Conservation (phyloP, 1,140 invertebrate species). For the Leptinotarsa texana region DNA sequence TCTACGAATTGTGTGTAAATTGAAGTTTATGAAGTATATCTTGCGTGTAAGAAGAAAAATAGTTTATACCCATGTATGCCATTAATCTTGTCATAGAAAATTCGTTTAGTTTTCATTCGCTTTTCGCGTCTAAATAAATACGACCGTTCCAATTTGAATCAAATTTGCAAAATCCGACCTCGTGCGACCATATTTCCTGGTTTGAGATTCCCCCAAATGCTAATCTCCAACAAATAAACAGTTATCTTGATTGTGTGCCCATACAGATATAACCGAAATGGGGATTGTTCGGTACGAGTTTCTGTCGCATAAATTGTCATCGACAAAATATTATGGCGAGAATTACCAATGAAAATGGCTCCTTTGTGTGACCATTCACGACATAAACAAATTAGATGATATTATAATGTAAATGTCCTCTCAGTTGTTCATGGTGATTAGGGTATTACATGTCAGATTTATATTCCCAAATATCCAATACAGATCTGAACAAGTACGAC, state of each 20-base stretch:
- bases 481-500: too few species aligned
- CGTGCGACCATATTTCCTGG: constrained; percentile 2
- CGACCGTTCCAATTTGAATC: not conserved
- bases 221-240: constrained; percentile 29
- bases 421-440: constrained; percentile 21
- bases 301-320: constrained; percentile 26
- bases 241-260: constrained; percentile 26
- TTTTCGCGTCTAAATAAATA: too few species aligned
- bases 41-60: too few species aligned
- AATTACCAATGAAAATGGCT: constrained; percentile 25
- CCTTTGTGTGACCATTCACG: constrained; percentile 20
- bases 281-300: constrained; percentile 24
- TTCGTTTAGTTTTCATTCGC: too few species aligned
- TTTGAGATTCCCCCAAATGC: constrained; percentile 13
- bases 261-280: constrained; percentile 22
- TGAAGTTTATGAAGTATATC: too few species aligned
- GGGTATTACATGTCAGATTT: constrained; percentile 7
- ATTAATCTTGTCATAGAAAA: too few species aligned
- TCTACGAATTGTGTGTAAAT: too few species aligned
- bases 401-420: constrained; percentile 18
- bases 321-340: constrained; percentile 23
- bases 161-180: constrained; percentile 3
- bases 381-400: constrained; percentile 23
- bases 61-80: too few species aligned
- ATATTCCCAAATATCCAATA: too few species aligned